Evolutionary conservation across 2,113 vertebrate genomes (phyloP).

Genomic region (Hymenochirus boettgeri): DNA sequence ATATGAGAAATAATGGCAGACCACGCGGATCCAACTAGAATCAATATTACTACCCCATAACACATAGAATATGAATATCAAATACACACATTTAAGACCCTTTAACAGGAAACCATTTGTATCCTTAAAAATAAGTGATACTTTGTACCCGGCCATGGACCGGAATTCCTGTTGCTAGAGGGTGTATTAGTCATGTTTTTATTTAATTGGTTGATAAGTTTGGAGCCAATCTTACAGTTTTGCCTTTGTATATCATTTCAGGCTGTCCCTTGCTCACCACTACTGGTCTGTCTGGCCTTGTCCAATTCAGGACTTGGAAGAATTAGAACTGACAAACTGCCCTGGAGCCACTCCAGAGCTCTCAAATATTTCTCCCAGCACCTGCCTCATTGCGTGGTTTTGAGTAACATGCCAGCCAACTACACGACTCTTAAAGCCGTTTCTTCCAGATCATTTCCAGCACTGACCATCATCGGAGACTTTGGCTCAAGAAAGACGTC

Average conservation of each 20-base stretch:
- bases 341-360: constrained; percentile 94
- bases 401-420: constrained; percentile 73
- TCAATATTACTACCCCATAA: too few relatives aligned
- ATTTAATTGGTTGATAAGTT: too few relatives aligned
- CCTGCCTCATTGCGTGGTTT: constrained; percentile 95
- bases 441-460: constrained; percentile 53
- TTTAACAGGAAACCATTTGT: too few relatives aligned
- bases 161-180: too few relatives aligned
- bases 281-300: constrained; percentile 88
- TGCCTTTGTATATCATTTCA: constrained; percentile 46
- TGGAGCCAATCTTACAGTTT: not conserved
- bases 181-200: too few relatives aligned
- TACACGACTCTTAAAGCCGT: constrained; percentile 53
- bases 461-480: constrained; percentile 51
- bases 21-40: too few relatives aligned
- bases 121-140: too few relatives aligned
- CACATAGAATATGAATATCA: too few relatives aligned
- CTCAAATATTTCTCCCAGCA: constrained; percentile 98
- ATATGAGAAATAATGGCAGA: too few relatives aligned
- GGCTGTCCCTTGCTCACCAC: constrained; percentile 96
- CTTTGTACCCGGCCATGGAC: too few relatives aligned
- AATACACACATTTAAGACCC: too few relatives aligned
- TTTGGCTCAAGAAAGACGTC: constrained; percentile 18
- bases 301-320: constrained; percentile 96
- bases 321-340: constrained; percentile 96